Evolutionary conservation across 2,797 vertebrate species (phyloP), one percentile per base, ranked within the genome.

Genomic region (Aeoliscus strigatus): DNA sequence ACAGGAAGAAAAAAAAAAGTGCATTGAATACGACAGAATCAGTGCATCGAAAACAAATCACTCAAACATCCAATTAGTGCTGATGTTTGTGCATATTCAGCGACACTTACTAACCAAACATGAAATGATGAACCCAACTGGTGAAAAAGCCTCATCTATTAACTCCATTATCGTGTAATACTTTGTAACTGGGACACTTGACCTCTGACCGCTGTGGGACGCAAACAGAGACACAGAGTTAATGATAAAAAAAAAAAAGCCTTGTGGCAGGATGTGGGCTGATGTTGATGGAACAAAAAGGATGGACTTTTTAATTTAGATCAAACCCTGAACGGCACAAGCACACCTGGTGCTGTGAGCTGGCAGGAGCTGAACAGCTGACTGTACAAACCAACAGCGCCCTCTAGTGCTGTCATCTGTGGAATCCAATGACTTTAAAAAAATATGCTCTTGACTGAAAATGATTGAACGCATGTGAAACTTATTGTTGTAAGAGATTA

Each of bases 381-480:
- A 46, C 65, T 79, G 36, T 40, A 75, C 44, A 81, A 83, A 81
- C 79, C 80, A 75, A 59, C 56, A 84, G 81, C 84, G 73, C 84
- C 82, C 80, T 76, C 82, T 85, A 71, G 80, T 85, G 84, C 59
- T 36, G 49, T 1, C n/a, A n/a, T 39, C 66, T 39, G 4, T 11
- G 10, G 3, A 27, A 27, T 3, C 10, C 3, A 7, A 4, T 6
- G 26, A 4, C 4, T 9, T 27, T 5, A 27, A 3, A 5, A 35
- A 60, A 57, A 29, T 12, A 1, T n/a, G 39, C 33, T 50, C 53
- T 44, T 47, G 26, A 41, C 15, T n/a, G n/a, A n/a, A n/a, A n/a
- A n/a, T n/a, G n/a, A n/a, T n/a, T n/a, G n/a, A n/a, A n/a, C n/a
- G n/a, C n/a, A n/a, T n/a, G n/a, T n/a, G n/a, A n/a, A n/a, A n/a